phyloP scores from a whole-genome alignment of 2,113 vertebrate genomes.

The Papio anubis region DNA sequence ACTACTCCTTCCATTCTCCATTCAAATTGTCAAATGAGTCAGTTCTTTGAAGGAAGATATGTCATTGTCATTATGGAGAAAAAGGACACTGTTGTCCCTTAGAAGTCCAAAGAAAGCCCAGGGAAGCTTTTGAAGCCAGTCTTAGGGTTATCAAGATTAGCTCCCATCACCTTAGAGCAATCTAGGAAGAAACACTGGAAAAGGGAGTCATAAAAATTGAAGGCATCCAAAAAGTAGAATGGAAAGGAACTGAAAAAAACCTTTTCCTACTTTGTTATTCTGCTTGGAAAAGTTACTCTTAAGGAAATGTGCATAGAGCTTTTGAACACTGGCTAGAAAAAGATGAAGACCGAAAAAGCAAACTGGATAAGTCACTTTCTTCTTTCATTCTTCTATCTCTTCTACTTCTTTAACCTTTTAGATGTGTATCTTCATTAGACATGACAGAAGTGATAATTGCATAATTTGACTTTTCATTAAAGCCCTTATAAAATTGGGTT shows the following conservation, averaged over 20 bases:
- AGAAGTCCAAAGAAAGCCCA: not conserved
- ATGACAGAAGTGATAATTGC: not conserved
- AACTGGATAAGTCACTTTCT: not conserved
- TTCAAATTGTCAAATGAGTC: not conserved
- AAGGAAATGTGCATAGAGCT: not conserved
- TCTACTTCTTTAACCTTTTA: not conserved
- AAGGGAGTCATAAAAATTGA: not conserved
- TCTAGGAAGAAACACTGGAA: not conserved
- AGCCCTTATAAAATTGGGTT: slow-evolving; percentile 26
- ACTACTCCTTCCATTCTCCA: not conserved
- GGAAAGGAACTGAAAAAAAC: not conserved
- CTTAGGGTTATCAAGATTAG: not conserved
- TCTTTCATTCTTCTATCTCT: not conserved
- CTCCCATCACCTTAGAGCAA: not conserved
- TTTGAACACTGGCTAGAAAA: not conserved
- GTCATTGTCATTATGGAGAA: not conserved
- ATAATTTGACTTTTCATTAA: slow-evolving; percentile 35
- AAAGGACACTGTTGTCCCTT: not conserved
- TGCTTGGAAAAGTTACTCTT: not conserved
- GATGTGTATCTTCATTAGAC: not conserved
- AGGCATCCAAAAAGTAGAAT: not conserved
- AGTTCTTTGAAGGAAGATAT: not conserved
- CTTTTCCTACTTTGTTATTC: not conserved
- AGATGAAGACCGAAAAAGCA: not conserved
- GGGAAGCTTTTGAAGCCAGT: not conserved